Percentiles rank a stretch among this genome's conserved stretches.
Conservation (phyloP, 1,140 invertebrate species). For the Laupala kohalensis region DNA sequence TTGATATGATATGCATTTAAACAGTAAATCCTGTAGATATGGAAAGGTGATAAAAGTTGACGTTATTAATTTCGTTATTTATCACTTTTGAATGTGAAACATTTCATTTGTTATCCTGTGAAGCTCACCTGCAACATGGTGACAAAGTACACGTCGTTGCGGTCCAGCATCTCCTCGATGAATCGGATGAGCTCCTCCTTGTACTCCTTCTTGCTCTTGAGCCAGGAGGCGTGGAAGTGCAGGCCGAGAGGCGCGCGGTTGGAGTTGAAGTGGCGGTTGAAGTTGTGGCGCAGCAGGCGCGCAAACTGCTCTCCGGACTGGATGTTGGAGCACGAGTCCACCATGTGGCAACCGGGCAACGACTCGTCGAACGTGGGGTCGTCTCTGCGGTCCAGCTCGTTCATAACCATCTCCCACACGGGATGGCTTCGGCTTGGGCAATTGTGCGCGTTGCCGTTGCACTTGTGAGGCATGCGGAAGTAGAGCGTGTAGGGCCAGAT, state of each 20-base stretch:
- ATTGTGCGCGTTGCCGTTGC: slow-evolving; percentile 84
- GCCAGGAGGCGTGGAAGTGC: slow-evolving; percentile 89
- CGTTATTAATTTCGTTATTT: too few relatives aligned
- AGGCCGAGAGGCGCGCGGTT: slow-evolving; percentile 89
- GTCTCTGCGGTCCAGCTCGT: slow-evolving; percentile 81
- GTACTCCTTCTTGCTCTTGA: slow-evolving; percentile 88
- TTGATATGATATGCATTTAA: too few relatives aligned
- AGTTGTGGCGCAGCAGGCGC: slow-evolving; percentile 79
- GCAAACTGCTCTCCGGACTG: slow-evolving; percentile 78
- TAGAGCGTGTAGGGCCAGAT: slow-evolving; percentile 94
- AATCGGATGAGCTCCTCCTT: slow-evolving; percentile 84
- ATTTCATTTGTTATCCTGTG: too few relatives aligned
- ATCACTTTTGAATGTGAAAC: too few relatives aligned
- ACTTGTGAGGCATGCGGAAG: slow-evolving; percentile 89
- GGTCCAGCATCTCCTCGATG: slow-evolving; percentile 80
- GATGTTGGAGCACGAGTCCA: slow-evolving; percentile 86
- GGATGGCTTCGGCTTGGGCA: slow-evolving; percentile 81
- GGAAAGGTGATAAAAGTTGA: too few relatives aligned
- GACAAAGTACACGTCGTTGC: slow-evolving; percentile 89
- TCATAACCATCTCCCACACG: slow-evolving; percentile 94
- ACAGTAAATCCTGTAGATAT: too few relatives aligned
- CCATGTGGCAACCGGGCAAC: slow-evolving; percentile 83
- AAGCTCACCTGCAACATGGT: slow-evolving; percentile 64
- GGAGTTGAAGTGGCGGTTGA: slow-evolving; percentile 82
- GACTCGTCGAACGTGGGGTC: slow-evolving; percentile 83